These are phyloP conservation scores for Proterorhinus semilunaris DNA, from an alignment of 2,113 vertebrate species.

Conservation along the genomic window DNA sequence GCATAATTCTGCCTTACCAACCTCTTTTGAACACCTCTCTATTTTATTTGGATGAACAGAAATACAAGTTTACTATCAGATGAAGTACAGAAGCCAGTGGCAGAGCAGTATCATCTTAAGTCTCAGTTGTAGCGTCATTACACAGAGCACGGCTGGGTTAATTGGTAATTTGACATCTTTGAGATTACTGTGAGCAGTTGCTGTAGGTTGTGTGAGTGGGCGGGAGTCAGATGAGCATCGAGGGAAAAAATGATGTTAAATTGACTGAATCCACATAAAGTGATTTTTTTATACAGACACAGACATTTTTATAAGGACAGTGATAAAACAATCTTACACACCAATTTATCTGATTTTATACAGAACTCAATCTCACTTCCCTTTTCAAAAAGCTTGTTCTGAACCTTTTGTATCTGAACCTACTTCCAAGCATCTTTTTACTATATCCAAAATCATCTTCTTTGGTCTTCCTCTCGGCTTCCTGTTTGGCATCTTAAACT, in stretches of 20 bases:
- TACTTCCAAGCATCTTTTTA: too few relatives aligned
- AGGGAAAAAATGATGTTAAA: constrained; percentile 32
- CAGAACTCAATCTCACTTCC: background rate
- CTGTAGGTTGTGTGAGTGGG: constrained; percentile 42
- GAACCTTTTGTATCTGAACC: too few relatives aligned
- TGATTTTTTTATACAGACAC: too few relatives aligned
- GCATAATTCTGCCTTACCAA: background rate
- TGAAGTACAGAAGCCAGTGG: background rate
- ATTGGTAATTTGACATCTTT: constrained; percentile 54
- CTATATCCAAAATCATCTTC: too few relatives aligned
- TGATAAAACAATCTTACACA: background rate
- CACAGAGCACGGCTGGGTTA: constrained; percentile 37
- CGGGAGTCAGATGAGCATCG: constrained; percentile 41
- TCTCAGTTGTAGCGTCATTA: constrained; percentile 16
- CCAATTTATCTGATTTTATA: background rate
- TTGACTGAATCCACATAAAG: constrained; percentile 29
- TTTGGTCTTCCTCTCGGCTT: too few relatives aligned
- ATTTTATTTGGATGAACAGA: background rate
- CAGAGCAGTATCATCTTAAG: constrained; percentile 13
- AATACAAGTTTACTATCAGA: background rate
- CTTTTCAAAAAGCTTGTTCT: too few relatives aligned
- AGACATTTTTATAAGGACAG: background rate
- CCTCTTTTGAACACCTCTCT: too few relatives aligned
- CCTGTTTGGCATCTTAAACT: too few relatives aligned
- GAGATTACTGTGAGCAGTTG: constrained; percentile 29